Evolutionary conservation across 2,797 vertebrate species (phyloP).

Genomic region (Babyrousa celebensis): DNA sequence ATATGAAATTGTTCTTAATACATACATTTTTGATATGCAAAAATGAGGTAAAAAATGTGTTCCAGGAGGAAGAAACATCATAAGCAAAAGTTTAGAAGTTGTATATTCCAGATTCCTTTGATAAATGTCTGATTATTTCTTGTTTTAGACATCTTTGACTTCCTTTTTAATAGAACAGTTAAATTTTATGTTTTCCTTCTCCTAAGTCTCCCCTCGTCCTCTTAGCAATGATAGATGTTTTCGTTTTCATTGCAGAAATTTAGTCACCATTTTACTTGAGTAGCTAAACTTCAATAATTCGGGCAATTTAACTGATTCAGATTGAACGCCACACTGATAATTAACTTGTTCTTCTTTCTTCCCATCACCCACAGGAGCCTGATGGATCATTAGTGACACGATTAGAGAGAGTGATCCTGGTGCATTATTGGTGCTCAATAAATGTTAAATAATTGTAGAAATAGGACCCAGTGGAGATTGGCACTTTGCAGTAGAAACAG

Average conservation of each 20-base stretch:
- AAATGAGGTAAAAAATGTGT: neutral
- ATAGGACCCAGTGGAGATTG: slow-evolving; percentile 74
- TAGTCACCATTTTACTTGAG: slow-evolving; percentile 75
- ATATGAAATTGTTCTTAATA: slow-evolving; percentile 59
- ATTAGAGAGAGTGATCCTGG: slow-evolving; percentile 69
- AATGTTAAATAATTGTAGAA: slow-evolving; percentile 83
- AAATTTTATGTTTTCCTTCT: slow-evolving; percentile 45
- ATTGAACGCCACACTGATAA: slow-evolving; percentile 77
- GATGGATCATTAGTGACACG: slow-evolving; percentile 81
- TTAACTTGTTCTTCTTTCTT: slow-evolving; percentile 80
- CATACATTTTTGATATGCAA: slow-evolving; percentile 50
- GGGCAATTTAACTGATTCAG: slow-evolving; percentile 80
- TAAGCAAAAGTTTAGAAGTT: slow-evolving; percentile 45
- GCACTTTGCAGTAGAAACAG: slow-evolving; percentile 61
- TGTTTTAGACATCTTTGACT: slow-evolving; percentile 62
- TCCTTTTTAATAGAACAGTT: slow-evolving; percentile 54
- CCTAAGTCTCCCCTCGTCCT: neutral
- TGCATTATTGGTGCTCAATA: slow-evolving; percentile 79
- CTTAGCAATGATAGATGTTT: slow-evolving; percentile 51
- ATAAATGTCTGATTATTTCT: neutral
- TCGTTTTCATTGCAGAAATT: slow-evolving; percentile 68
- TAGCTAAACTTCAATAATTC: slow-evolving; percentile 79
- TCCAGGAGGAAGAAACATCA: slow-evolving; percentile 2
- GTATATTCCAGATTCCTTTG: neutral
- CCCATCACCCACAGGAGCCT: slow-evolving; percentile 73